Base-by-base conservation (phyloP, 1,140 invertebrate species). In the Drosophila pseudoobscura region DNA sequence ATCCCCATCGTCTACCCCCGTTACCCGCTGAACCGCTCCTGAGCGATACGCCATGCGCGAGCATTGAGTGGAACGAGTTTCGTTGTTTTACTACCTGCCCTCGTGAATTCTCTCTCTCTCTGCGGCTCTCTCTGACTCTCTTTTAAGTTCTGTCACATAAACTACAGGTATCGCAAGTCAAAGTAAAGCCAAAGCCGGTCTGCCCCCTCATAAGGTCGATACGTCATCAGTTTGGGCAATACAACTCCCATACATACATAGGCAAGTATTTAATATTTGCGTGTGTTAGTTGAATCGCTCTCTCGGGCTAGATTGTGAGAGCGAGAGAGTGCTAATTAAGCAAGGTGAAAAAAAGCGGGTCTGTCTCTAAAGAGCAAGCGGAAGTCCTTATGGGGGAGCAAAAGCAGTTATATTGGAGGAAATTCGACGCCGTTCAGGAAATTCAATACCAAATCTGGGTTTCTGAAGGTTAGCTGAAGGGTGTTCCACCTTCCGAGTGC, bases 181-280 rank as follows among this genome's bases (percentile, higher is more conserved):
- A 20, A 29, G 47, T 43, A 17, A 46, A 49, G 59, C 52, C 22
- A 59, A 39, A 69, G 72, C 52, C 55, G 60, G 49, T 57, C 44
- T 74, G 54, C 68, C 39, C 63, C 73, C 35, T 13, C 47, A 69
- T 58, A 71, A 64, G 54, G 39, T 46, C 46, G 56, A 55, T 80
- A 88, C 82, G 82, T 87, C 82, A 87, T 87, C 82, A 82, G 43
- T 87, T 78, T 78, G 63, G 61, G 22, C 44, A 78, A 70, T 31
- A 61, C 54, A n/a, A 58, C 69, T 51, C 52, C 41, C 22, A 64
- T 41, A 26, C 7, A 6, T 29, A 11, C n/a, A 1, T 11, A n/a
- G 4, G 1, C 6, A 39, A 4, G 35, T 13, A 13, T 39, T 4
- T 8, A 8, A 5, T 35, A 44, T 22, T 13, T 39, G 39, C 29